Evolutionary conservation across 2,888 invertebrate genomes (phyloP), one percentile per base, ranked within the genome.

Genomic region (Trisateles emortualis): DNA sequence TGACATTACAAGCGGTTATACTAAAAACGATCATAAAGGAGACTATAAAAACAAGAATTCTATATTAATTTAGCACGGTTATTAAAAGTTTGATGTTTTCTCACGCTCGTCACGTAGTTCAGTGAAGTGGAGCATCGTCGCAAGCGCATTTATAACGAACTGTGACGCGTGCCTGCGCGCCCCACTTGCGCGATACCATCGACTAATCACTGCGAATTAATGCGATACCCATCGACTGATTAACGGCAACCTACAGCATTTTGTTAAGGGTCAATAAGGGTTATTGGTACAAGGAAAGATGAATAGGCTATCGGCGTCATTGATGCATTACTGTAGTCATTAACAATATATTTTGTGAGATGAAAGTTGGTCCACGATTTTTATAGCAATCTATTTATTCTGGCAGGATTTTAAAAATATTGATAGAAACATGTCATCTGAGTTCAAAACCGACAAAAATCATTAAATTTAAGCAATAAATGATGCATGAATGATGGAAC

Each of bases 81-180:
- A 57, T 68, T 56, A 64, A 64, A 60, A 61, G 54, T 65, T 68
- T 63, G 57, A 56, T 55, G 55, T 64, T 74, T n/a, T 74, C 69
- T 70, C 74, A 78, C 70, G 76, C 71, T 68, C 64, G 72, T 77
- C 81, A 79, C 79, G 76, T 79, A 76, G 63, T 41, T 56, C 50
- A 59, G 52, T 61, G 63, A 78, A 74, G 72, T 81, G 68, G 79
- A 74, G 69, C 74, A 76, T 54, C 43, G 45, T 61, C 62, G 54
- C 66, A 24, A 52, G 58, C 64, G 68, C 64, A 60, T 63, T 71
- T 72, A 76, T 77, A 72, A 70, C 61, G 68, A 75, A 76, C 68
- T 73, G 70, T 75, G 80, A 82, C 80, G 82, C 78, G 78, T 78
- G 81, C 80, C 80, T 76, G 78, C 76, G 79, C 79, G 78, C 68